Evolutionary conservation across 1,140 invertebrate genomes (phyloP).

Genomic region (Micrasema longulum): DNA sequence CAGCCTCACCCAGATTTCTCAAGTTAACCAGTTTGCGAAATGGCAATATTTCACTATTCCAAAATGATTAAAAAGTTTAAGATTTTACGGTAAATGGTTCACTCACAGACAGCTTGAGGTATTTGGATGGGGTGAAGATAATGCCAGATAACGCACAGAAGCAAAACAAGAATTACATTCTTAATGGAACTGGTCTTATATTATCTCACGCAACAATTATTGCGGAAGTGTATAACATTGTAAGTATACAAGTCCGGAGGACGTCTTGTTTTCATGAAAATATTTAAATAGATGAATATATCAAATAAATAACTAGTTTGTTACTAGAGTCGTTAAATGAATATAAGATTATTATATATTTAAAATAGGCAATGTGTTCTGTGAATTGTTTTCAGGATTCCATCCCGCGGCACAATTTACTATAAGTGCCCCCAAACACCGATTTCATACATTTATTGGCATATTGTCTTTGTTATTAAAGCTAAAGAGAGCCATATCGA

Average conservation of each 20-base stretch:
- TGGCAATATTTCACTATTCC: too few species aligned
- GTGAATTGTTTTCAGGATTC: conserved; percentile 51
- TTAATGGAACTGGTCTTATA: too few species aligned
- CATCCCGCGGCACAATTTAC: conserved; percentile 30
- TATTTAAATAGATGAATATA: conserved; percentile 53
- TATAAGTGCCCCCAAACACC: conserved; percentile 30
- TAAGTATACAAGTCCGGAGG: conserved; percentile 33
- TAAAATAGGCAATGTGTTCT: conserved; percentile 52
- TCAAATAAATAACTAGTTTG: conserved; percentile 54
- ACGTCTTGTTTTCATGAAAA: conserved; percentile 52
- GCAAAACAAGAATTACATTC: too few species aligned
- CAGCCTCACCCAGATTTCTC: not conserved
- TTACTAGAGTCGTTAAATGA: conserved; percentile 54
- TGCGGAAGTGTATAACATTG: not conserved
- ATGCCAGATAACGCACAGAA: too few species aligned
- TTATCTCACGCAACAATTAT: too few species aligned
- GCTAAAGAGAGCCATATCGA: not conserved
- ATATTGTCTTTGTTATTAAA: conserved; percentile 1
- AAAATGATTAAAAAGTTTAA: too few species aligned
- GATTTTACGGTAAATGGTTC: not conserved
- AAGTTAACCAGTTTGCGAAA: not conserved
- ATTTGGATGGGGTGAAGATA: conserved; percentile 14
- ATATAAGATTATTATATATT: conserved; percentile 50
- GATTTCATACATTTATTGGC: not conserved
- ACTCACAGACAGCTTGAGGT: conserved; percentile 12